These are phyloP conservation scores for Orchesella cincta DNA, from an alignment of 1,140 invertebrate species.

Conservation along the genomic window DNA sequence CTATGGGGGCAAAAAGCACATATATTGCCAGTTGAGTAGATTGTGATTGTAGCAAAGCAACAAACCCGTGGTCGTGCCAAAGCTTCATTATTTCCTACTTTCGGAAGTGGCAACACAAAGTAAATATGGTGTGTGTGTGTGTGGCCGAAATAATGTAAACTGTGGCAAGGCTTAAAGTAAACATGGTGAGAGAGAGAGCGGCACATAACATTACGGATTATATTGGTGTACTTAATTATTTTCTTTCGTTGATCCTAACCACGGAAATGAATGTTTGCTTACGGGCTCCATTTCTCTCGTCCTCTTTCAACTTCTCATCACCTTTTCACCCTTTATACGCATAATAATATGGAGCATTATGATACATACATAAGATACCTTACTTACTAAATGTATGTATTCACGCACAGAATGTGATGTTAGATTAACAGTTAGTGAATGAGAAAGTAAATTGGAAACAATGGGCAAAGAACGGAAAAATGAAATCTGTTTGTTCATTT, in stretches of 20 bases:
- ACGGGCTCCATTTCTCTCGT: neutral
- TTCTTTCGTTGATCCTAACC: neutral
- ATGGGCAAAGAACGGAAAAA: neutral
- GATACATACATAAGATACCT: no score
- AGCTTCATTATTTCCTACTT: neutral
- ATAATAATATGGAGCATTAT: neutral
- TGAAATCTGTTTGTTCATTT: neutral
- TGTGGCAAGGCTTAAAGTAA: no score
- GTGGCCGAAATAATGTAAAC: no score
- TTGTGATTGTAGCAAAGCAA: no score
- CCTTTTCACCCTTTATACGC: neutral
- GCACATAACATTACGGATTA: neutral
- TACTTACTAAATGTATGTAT: no score
- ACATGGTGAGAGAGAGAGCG: no score
- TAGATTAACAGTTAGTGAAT: neutral
- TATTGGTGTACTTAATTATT: constrained; percentile 13
- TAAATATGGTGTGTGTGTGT: no score
- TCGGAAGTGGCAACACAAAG: no score
- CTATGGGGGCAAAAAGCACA: no score
- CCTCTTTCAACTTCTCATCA: neutral
- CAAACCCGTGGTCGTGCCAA: no score
- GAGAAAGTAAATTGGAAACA: neutral
- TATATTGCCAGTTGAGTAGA: no score
- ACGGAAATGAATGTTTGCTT: constrained; percentile 14
- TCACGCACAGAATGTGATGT: no score